Base-by-base conservation (phyloP, 92 coral and sea anemone species). In the Blastomussa wellsi region DNA sequence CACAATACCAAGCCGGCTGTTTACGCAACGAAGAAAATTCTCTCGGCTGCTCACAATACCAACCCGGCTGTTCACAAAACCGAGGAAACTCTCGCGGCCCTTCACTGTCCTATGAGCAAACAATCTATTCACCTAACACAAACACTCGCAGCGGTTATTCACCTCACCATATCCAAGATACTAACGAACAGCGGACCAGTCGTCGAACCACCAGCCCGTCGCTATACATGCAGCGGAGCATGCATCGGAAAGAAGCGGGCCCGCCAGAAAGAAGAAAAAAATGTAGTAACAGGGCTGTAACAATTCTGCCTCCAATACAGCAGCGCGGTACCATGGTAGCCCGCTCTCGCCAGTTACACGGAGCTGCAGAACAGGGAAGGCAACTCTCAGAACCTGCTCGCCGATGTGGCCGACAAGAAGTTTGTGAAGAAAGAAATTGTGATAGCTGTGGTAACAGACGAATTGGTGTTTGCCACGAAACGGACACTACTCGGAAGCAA, bases 381-480 rank as follows among this genome's bases (percentile, higher is more conserved):
- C 53, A 72, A 10, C 7, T 26, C 41, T 37, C 12, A 24, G 7
- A 12, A 39, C 31, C 51, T 9, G 52, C 14, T 7, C 53, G 78
- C 35, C 78, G 78, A 74, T 74, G 57, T 44, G 57, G 78, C 53
- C 57, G 78, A 74, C 78, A 77, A 55, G 68, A 77, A 51, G 42
- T 29, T 33, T 32, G 67, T 19, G 80, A 77, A 52, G 44, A 12
- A 8, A 20, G 36, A 37, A 1, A 76, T 9, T 5, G 22, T 67
- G 74, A 68, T 2, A 0, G 2, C 9, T 37, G 37, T 32, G 16
- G 31, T 10, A 9, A 24, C 29, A 77, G 37, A 32, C 65, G 68
- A 51, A 33, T 10, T 33, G 80, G 66, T 1, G 39, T 49, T 14
- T 77, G 80, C 31, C 28, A 31, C 28, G n/a, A 77, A 32, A 51